Conservation (phyloP, 2,888 invertebrate species). For the Allophyes oxyacanthae region DNA sequence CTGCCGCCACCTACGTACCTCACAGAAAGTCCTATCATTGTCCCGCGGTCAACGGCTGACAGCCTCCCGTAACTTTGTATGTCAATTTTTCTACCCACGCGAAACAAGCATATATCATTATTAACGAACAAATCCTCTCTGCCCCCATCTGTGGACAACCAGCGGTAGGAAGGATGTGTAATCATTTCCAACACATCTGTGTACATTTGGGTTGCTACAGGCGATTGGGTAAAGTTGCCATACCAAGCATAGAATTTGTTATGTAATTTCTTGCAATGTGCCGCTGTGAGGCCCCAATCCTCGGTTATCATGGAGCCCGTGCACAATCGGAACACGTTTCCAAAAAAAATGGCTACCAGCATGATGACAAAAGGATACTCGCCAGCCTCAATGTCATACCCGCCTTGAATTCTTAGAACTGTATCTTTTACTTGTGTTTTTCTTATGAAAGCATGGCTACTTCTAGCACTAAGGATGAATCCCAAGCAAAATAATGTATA, state of each 20-base stretch:
- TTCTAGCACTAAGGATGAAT: no score
- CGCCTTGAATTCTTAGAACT: no score
- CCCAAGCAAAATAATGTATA: no score
- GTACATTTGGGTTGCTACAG: not conserved
- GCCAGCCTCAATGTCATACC: not conserved
- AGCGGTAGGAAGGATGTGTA: conserved; percentile 6
- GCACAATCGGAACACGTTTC: not conserved
- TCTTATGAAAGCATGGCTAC: no score
- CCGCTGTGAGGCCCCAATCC: conserved; percentile 7
- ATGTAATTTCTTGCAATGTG: conserved; percentile 1
- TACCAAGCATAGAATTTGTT: not conserved
- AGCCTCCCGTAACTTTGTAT: not conserved
- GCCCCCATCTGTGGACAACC: not conserved
- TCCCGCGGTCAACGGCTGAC: conserved; percentile 2
- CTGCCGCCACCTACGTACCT: conserved; percentile 9
- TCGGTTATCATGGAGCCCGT: conserved; percentile 7
- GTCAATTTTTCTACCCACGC: not conserved
- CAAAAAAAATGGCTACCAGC: not conserved
- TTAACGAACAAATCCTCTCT: not conserved
- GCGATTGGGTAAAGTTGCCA: conserved; percentile 9
- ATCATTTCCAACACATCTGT: conserved; percentile 2
- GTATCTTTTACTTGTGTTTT: no score
- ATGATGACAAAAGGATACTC: conserved; percentile 12
- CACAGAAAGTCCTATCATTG: conserved; percentile 12
- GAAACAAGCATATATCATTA: conserved; percentile 17